Conservation (phyloP, 1,140 invertebrate species). For the Zophobas atratus region DNA sequence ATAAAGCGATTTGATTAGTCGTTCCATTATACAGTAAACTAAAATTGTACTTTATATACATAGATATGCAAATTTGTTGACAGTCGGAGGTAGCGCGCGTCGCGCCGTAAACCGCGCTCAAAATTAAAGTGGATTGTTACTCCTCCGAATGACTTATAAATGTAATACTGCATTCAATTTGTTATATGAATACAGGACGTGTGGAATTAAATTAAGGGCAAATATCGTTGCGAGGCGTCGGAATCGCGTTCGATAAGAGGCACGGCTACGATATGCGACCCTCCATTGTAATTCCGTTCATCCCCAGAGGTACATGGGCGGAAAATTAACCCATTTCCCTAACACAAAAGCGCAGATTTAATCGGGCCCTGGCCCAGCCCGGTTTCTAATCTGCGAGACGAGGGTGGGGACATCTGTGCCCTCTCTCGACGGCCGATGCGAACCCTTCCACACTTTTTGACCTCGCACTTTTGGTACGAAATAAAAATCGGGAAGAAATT, state of each 20-base stretch:
- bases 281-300: slow-evolving; percentile 61
- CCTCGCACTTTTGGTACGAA: neutral
- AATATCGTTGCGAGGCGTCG: slow-evolving; percentile 53
- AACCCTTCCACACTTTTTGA: neutral
- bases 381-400: slow-evolving; percentile 51
- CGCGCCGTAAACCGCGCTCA: slow-evolving; percentile 29
- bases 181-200: slow-evolving; percentile 51
- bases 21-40: slow-evolving; percentile 46
- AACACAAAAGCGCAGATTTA: slow-evolving; percentile 62
- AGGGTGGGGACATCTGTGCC: slow-evolving; percentile 51
- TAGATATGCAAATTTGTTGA: slow-evolving; percentile 55
- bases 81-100: slow-evolving; percentile 30
- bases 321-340: slow-evolving; percentile 64
- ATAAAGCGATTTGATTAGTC: slow-evolving; percentile 47
- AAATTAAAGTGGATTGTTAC: slow-evolving; percentile 56
- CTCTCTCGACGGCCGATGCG: slow-evolving; percentile 11
- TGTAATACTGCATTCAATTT: slow-evolving; percentile 57
- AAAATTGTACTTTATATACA: slow-evolving; percentile 54
- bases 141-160: slow-evolving; percentile 52
- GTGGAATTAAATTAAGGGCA: slow-evolving; percentile 58
- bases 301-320: slow-evolving; percentile 61
- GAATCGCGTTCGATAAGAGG: slow-evolving; percentile 50
- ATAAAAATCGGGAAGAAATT: neutral
- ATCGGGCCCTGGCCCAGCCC: slow-evolving; percentile 54
- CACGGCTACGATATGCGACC: slow-evolving; percentile 46